These are phyloP conservation scores for Acleris holmiana DNA, from an alignment of 2,888 invertebrate genomes.

Conservation along the genomic window DNA sequence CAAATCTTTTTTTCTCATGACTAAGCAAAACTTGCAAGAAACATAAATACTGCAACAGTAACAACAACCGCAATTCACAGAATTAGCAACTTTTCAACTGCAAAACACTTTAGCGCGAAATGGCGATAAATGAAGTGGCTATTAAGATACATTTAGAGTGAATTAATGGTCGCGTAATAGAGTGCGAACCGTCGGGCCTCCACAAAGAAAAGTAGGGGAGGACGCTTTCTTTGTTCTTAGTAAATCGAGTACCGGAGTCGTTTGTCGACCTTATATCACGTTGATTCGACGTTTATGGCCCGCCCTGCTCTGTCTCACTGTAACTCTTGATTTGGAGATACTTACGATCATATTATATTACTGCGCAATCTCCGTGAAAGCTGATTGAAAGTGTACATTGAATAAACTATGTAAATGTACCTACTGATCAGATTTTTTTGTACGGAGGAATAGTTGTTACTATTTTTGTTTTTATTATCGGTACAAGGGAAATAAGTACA, in stretches of 20 bases:
- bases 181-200: conserved; percentile 71
- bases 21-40: conserved; percentile 1
- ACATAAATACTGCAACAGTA: conserved; percentile 17
- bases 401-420: conserved; percentile 2
- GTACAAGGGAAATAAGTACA: too few species aligned
- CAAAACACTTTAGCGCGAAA: conserved; percentile 69
- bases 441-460: too few species aligned
- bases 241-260: conserved; percentile 77
- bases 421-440: not conserved
- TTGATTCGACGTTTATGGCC: conserved; percentile 80
- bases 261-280: conserved; percentile 80
- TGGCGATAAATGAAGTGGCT: conserved; percentile 76
- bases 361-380: conserved; percentile 32
- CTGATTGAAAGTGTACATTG: conserved; percentile 28
- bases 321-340: conserved; percentile 62
- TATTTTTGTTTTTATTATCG: too few species aligned
- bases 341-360: conserved; percentile 52
- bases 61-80: conserved; percentile 25
- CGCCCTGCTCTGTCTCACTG: conserved; percentile 61
- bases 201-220: conserved; percentile 76
- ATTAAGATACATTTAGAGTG: conserved; percentile 65
- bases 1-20: not conserved
- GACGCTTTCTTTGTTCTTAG: conserved; percentile 77
- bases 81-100: conserved; percentile 42
- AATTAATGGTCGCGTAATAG: conserved; percentile 77